Evolutionary conservation across 2,113 vertebrate species (phyloP).

Genomic region (Scolopax mira): DNA sequence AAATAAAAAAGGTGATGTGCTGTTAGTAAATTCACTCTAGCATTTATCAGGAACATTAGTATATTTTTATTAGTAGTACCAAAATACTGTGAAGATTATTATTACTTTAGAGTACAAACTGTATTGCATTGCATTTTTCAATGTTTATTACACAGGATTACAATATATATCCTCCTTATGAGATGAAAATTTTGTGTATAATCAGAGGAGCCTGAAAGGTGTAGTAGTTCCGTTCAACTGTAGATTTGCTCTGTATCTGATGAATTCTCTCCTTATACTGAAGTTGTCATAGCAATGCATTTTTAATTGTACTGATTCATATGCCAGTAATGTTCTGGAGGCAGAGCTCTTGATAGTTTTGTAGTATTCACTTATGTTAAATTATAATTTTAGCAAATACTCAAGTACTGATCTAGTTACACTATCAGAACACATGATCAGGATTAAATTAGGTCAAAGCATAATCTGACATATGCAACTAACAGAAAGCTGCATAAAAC

Average conservation of each 20-base stretch:
- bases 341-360: not conserved
- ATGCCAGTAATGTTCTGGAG: not conserved
- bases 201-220: not conserved
- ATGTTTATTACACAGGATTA: not conserved
- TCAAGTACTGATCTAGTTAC: not conserved
- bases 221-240: not conserved
- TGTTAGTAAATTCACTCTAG: not conserved
- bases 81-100: not conserved
- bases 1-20: not conserved
- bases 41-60: not conserved
- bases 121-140: not conserved
- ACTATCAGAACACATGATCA: not conserved
- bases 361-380: not conserved
- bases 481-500: not conserved
- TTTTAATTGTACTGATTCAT: slow-evolving; percentile 28
- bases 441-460: not conserved
- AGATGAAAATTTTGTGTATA: not conserved
- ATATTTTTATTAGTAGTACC: not conserved
- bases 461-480: not conserved
- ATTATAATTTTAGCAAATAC: not conserved
- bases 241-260: slow-evolving; percentile 8
- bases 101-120: not conserved
- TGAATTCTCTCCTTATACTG: slow-evolving; percentile 37
- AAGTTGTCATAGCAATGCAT: slow-evolving; percentile 10
- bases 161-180: not conserved